Conservation (phyloP, 2,113 vertebrate genomes). For the Cephalophus harveyi region DNA sequence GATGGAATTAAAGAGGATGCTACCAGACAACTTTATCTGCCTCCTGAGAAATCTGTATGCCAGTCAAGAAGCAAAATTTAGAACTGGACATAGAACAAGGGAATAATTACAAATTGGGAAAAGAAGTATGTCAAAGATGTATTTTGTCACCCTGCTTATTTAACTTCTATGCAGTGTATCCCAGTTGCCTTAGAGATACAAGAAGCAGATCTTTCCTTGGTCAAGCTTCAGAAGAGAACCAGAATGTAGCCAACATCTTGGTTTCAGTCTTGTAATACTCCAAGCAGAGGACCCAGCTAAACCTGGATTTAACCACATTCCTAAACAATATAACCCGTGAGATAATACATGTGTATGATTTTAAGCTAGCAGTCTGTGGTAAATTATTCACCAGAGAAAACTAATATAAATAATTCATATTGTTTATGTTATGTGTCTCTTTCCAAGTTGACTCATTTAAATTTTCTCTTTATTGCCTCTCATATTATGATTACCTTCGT, state of each 20-base stretch:
- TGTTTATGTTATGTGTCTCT: not conserved
- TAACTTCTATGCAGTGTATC: not conserved
- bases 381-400: not conserved
- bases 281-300: not conserved
- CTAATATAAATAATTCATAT: not conserved
- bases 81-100: not conserved
- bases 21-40: not conserved
- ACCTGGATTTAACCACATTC: not conserved
- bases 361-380: not conserved
- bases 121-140: not conserved
- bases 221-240: not conserved
- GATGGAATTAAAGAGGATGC: not conserved
- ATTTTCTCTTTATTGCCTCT: not conserved
- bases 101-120: not conserved
- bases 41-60: not conserved
- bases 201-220: not conserved
- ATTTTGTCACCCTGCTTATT: not conserved
- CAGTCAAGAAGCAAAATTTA: not conserved
- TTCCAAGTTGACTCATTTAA: not conserved
- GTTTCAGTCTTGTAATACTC: not conserved
- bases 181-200: too few species aligned
- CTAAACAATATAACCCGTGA: not conserved
- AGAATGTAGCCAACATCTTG: not conserved
- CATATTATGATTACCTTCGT: not conserved
- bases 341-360: not conserved